Percentiles rank a stretch among this genome's conserved stretches.
Conservation (phyloP, 2,888 invertebrate species). For the Malachius bipustulatus region DNA sequence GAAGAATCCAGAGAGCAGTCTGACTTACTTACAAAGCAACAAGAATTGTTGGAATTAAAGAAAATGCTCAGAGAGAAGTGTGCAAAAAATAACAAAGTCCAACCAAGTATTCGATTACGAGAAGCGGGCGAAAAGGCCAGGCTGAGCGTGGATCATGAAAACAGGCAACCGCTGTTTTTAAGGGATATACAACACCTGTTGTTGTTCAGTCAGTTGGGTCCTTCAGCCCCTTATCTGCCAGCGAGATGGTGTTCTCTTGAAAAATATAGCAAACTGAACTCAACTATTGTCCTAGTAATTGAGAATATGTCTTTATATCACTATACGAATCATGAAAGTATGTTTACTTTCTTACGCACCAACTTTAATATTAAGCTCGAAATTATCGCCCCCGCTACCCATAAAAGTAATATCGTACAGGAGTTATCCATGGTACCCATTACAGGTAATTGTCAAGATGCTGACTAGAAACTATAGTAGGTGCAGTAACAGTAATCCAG, state of each 20-base stretch:
- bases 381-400: conserved; percentile 59
- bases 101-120: conserved; percentile 54
- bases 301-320: conserved; percentile 69
- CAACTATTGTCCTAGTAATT: conserved; percentile 62
- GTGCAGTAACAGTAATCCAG: too few relatives aligned
- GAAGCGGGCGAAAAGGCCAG: conserved; percentile 53
- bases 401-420: conserved; percentile 59
- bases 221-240: conserved; percentile 55
- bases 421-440: conserved; percentile 70
- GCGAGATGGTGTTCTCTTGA: conserved; percentile 73
- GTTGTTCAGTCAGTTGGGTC: conserved; percentile 62
- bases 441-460: conserved; percentile 52
- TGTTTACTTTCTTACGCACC: conserved; percentile 46
- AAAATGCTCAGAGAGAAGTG: conserved; percentile 32
- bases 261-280: conserved; percentile 50
- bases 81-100: conserved; percentile 28
- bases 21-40: too few relatives aligned
- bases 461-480: too few relatives aligned
- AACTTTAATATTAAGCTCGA: conserved; percentile 58
- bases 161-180: conserved; percentile 65
- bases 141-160: conserved; percentile 41
- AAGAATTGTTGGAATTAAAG: conserved; percentile 41
- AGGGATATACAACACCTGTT: conserved; percentile 76
- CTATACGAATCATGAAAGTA: conserved; percentile 50
- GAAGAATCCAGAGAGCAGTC: too few relatives aligned